Conservation (phyloP, 2,797 vertebrate genomes). For the Pangasius larnaudii region DNA sequence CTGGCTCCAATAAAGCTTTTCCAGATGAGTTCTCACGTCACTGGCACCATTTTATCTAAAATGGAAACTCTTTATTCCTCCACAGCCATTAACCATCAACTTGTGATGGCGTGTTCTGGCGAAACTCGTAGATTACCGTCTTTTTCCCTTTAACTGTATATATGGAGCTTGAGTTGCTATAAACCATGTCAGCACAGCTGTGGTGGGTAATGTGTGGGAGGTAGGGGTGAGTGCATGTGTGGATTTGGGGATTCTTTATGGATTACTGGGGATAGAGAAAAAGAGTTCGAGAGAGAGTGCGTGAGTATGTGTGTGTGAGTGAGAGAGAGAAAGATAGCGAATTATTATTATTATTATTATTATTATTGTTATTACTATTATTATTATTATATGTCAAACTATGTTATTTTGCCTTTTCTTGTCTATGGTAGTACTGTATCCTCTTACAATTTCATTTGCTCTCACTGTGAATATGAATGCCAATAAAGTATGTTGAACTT, state of each 20-base stretch:
- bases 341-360: neutral
- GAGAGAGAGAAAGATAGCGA: neutral
- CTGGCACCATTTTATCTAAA: conserved; percentile 58
- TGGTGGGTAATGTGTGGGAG: conserved; percentile 53
- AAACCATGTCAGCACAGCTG: conserved; percentile 68
- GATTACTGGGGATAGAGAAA: conserved; percentile 20
- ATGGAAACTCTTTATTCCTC: conserved; percentile 63
- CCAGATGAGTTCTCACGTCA: conserved; percentile 48
- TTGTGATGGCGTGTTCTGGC: conserved; percentile 61
- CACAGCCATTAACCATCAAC: conserved; percentile 61
- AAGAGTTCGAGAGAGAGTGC: conserved; percentile 33
- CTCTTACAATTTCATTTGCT: neutral
- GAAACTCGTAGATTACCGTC: conserved; percentile 62
- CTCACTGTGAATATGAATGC: neutral
- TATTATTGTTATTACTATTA: neutral
- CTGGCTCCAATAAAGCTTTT: conserved; percentile 58
- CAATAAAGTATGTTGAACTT: neutral
- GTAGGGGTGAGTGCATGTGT: conserved; percentile 36
- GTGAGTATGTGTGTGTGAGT: neutral
- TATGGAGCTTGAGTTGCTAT: conserved; percentile 53
- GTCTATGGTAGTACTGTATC: neutral
- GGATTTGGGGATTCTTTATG: conserved; percentile 50
- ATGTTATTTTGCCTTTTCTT: neutral
- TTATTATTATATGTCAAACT: no score
- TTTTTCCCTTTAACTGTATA: conserved; percentile 59